Evolutionary conservation across 2,113 vertebrate genomes (phyloP), one percentile per base, ranked within the genome.

Genomic region (Ifrita kowaldi): DNA sequence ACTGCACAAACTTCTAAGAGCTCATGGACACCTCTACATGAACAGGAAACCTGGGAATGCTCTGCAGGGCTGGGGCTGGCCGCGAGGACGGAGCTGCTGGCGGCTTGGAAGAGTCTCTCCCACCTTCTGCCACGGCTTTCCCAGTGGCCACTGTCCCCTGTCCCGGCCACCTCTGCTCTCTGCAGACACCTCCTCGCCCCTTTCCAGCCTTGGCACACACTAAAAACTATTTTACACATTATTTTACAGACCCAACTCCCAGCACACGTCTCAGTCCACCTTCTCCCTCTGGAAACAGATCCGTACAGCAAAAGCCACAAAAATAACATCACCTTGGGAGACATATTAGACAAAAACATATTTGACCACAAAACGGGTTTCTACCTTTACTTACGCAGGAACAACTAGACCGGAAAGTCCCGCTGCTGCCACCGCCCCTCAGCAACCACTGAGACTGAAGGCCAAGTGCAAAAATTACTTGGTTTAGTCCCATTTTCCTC

Each of bases 261-360:
- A 87, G 74, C 85, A 93, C 50, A 11, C 2, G 24, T 41, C 95
- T 89, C 68, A 37, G 80, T 79, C 42, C 52, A 42, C 65, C 62
- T 85, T 59, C 60, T 46, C 79, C 75, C 85, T 95, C 93, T n/a
- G 82, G 84, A 91, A 94, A 92, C 74, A 84, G 77, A 93, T 42
- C 95, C 92, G 5, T 63, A 97, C 89, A 94, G 96, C 82, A 87
- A 96, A 98, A 98, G 96, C 93, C 98, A 97, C 96, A 77, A 71
- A 65, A 84, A 57, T 73, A 89, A 75, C 95, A 97, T 96, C 96
- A 97, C 96, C 97, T 97, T 93, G 91, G 94, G 97, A 98, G 97
- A 98, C 96, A 68, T 74, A 96, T 95, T 97, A 92, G 95, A 98
- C 97, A 80, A 97, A 92, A 96, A 98, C 97, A 78, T 82, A 90